phyloP scores from a whole-genome alignment of 2,113 vertebrate species.

The Pygoscelis antarcticus region DNA sequence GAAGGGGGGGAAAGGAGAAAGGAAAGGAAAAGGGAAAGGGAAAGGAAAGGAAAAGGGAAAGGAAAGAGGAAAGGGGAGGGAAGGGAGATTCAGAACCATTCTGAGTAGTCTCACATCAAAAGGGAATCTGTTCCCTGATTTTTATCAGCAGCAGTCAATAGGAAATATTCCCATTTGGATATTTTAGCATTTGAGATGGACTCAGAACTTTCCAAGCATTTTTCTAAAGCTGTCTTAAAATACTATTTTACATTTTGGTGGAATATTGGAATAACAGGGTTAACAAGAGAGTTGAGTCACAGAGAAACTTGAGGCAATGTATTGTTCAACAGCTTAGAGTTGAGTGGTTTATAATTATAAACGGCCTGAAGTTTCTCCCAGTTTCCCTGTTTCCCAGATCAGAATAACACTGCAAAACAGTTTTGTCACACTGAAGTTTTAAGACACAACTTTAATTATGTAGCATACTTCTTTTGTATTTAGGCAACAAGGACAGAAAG shows the following conservation, averaged over 20 bases:
- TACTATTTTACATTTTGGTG: not conserved
- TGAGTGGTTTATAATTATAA: not conserved
- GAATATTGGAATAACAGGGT: not conserved
- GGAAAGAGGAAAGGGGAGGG: too few relatives aligned
- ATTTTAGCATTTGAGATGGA: not conserved
- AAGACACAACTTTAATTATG: not conserved
- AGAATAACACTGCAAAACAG: not conserved
- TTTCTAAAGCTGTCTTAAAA: not conserved
- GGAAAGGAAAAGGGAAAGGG: too few relatives aligned
- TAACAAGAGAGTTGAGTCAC: not conserved
- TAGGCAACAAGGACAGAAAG: not conserved
- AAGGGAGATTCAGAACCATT: not conserved
- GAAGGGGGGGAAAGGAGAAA: too few relatives aligned
- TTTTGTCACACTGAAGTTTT: not conserved
- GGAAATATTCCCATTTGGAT: not conserved
- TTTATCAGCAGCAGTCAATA: not conserved
- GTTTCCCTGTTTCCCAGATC: not conserved
- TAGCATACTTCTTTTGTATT: not conserved
- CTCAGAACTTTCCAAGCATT: not conserved
- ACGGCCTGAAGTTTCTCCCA: not conserved
- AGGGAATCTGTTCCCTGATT: not conserved
- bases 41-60: too few relatives aligned
- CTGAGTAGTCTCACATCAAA: not conserved
- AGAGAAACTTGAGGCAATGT: not conserved
- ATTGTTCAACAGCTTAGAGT: not conserved